Base-by-base conservation (phyloP, 2,797 vertebrate genomes). In the Yasuhikotakia modesta region DNA sequence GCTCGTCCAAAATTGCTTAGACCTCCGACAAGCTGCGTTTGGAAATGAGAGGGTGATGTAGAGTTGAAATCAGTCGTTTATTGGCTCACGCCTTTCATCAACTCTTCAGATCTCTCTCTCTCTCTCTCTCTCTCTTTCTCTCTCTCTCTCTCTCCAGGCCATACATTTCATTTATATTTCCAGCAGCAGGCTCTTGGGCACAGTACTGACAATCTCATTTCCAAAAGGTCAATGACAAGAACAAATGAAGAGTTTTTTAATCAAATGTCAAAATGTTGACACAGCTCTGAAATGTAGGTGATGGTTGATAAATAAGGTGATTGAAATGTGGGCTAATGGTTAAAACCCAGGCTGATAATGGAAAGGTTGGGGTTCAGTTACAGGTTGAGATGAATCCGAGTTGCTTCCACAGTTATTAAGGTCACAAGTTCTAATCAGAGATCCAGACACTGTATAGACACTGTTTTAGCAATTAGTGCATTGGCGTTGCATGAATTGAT, bases 121-220 rank as follows among this genome's bases (percentile, higher is more conserved):
- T 52, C n/a, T 19, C 67, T 27, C 27, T 27, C 27, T 70, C 71
- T 69, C 79, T 52, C 27, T 76, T 81, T 52, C n/a, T 19, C 67
- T 83, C 70, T 57, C 81, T 67, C 52, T 48, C 64, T 78, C 66
- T 45, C 35, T 69, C 21, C 64, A 78, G 79, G 72, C 81, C 55
- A 81, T 85, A 80, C 72, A 83, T 79, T 85, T 84, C 71, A 83
- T 83, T 83, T 86, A 84, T 73, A 64, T 73, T 30, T 73, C 79
- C 50, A 39, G 35, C 55, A 43, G 13, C 43, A 63, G 46, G 75
- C 75, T 79, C 73, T 67, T 24, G 8, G 55, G 55, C 30, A 63
- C 4, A 7, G 11, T 17, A 24, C 63, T 27, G 72, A 39, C 61
- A n/a, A 53, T 52, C 72, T 58, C 39, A 66, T 79, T 81, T 75